Evolutionary conservation across 2,888 invertebrate genomes (phyloP).

Genomic region (Cosmia trapezina): DNA sequence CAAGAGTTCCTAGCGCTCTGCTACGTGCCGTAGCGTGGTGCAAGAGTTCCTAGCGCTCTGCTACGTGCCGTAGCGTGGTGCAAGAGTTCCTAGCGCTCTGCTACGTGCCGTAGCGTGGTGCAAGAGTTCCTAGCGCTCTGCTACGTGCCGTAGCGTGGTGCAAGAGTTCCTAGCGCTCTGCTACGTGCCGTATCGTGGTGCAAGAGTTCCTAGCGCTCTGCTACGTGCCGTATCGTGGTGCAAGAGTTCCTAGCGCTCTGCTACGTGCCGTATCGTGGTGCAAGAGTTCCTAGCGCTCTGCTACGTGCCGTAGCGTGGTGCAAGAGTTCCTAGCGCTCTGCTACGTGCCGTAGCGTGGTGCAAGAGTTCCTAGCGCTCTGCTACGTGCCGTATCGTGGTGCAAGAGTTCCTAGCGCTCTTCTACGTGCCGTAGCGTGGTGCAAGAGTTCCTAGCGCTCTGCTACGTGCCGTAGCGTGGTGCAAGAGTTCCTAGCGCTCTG

Average conservation of each 20-base stretch:
- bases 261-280: too few relatives aligned
- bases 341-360: conserved; percentile 13
- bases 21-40: too few relatives aligned
- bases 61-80: not conserved
- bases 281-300: conserved; percentile 1
- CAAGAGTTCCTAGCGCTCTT: conserved; percentile 3
- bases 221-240: conserved; percentile 12
- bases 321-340: conserved; percentile 1
- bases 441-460: conserved; percentile 2
- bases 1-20: not conserved
- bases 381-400: too few relatives aligned
- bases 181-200: not conserved
- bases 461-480: conserved; percentile 12
- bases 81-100: too few relatives aligned
- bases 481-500: not conserved
- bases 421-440: conserved; percentile 10
- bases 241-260: not conserved
- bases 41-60: conserved; percentile 4
- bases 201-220: not conserved
- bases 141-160: too few relatives aligned
- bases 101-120: too few relatives aligned
- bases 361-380: not conserved
- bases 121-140: not conserved
- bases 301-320: conserved; percentile 8
- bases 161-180: too few relatives aligned